Evolutionary conservation across 2,113 vertebrate genomes (phyloP), one percentile per base, ranked within the genome.

Genomic region (Zosterops pallidus): DNA sequence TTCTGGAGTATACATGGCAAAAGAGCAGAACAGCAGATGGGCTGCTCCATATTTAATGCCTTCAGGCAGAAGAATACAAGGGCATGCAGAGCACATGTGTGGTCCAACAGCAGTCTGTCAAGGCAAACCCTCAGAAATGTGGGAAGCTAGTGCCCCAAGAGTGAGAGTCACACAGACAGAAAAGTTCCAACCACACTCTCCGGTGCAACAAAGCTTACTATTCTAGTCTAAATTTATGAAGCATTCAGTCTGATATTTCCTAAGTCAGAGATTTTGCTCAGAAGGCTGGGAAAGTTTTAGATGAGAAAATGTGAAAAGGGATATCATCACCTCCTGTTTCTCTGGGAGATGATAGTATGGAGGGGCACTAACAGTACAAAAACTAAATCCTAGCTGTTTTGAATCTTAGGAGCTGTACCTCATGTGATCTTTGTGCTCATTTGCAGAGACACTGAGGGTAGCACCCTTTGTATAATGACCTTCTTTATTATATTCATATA

Each of bases 11-110:
- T 26, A 50, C 2, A 3, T 55, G 90, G 87, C 90, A 83, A 83
- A 89, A 67, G 55, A 77, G 59, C 0, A 1, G 79, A 80, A 59
- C 0, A 4, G 91, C 96, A 95, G 89, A 94, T 89, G 93, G 87
- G 56, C 83, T 62, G 62, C 93, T 94, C 79, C 76, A 86, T 78
- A 86, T 94, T 94, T 92, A 79, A 92, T 92, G 89, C 93, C 86
- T 76, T 65, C 7, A 1, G 93, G 91, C 77, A 89, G 65, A 67
- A 63, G 53, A 86, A 59, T 1, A 9, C 74, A 72, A 87, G 70
- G 63, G 67, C n/a, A 52, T 62, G 74, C 67, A 62, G 78, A 86
- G 49, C 60, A 74, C 33, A 29, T 3, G 56, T 90, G 75, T 67
- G 46, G 76, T 80, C 82, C 75, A 79, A 35, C 59, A 84, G 70